Evolutionary conservation across 2,113 vertebrate genomes (phyloP).

Genomic region (Corythoichthys intestinalis): DNA sequence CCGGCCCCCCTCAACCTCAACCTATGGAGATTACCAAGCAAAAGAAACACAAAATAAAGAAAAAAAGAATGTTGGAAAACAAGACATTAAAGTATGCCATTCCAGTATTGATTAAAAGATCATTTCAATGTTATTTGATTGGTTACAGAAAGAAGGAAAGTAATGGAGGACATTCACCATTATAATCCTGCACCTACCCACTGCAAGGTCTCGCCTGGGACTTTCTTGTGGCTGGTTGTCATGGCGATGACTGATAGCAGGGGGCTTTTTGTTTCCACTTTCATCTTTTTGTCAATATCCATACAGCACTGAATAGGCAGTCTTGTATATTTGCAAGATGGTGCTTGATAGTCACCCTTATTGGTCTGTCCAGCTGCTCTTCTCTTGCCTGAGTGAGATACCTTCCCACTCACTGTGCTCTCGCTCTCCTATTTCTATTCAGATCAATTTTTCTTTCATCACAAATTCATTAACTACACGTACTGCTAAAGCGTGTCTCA

Average conservation of each 20-base stretch:
- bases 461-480: constrained; percentile 30
- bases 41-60: neutral
- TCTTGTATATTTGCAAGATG: constrained; percentile 40
- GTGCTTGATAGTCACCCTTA: constrained; percentile 46
- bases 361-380: constrained; percentile 31
- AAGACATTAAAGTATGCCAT: neutral
- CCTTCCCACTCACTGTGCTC: neutral
- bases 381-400: constrained; percentile 15
- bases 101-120: neutral
- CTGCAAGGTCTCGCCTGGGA: constrained; percentile 58
- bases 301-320: constrained; percentile 38
- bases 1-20: no score
- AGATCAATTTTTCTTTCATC: constrained; percentile 22
- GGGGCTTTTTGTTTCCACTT: constrained; percentile 63
- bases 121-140: no score
- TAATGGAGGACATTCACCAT: constrained; percentile 56
- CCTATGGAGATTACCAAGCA: neutral
- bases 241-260: constrained; percentile 66
- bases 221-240: constrained; percentile 70
- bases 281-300: constrained; percentile 56
- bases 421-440: neutral
- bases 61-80: neutral
- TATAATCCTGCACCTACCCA: constrained; percentile 53
- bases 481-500: neutral
- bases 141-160: constrained; percentile 32